Percentiles rank a stretch among this genome's conserved stretches.
Conservation (phyloP, 2,888 invertebrate species). For the Arrhopalites spinosus region DNA sequence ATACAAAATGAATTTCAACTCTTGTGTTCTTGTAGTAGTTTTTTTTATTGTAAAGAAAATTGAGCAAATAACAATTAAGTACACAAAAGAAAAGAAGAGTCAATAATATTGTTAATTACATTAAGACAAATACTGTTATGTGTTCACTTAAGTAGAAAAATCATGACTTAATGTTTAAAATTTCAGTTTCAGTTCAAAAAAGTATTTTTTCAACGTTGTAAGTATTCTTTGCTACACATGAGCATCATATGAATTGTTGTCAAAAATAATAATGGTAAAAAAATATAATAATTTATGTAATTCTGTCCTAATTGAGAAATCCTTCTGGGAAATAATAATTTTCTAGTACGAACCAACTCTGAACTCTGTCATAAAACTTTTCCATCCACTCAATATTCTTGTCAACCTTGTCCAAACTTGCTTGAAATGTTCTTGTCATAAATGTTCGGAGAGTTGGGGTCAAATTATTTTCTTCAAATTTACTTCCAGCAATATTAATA, state of each 20-base stretch:
- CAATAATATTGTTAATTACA: too few relatives aligned
- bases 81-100: too few relatives aligned
- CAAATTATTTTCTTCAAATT: neutral
- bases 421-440: constrained; percentile 18
- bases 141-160: too few relatives aligned
- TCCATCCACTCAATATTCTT: constrained; percentile 31
- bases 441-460: neutral
- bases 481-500: neutral
- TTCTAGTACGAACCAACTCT: constrained; percentile 33
- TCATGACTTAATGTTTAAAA: too few relatives aligned
- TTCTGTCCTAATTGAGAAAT: constrained; percentile 35
- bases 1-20: too few relatives aligned
- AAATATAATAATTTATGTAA: neutral
- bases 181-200: too few relatives aligned
- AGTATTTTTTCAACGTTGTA: neutral
- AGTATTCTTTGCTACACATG: neutral
- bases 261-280: neutral
- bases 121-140: too few relatives aligned
- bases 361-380: constrained; percentile 22
- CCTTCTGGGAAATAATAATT: constrained; percentile 39
- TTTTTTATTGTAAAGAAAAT: too few relatives aligned
- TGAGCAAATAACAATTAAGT: too few relatives aligned
- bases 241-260: too few relatives aligned
- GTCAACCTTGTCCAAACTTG: constrained; percentile 29
- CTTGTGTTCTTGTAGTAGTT: neutral